Conservation (phyloP, 2,888 invertebrate species). For the Micoletzkya japonica region DNA sequence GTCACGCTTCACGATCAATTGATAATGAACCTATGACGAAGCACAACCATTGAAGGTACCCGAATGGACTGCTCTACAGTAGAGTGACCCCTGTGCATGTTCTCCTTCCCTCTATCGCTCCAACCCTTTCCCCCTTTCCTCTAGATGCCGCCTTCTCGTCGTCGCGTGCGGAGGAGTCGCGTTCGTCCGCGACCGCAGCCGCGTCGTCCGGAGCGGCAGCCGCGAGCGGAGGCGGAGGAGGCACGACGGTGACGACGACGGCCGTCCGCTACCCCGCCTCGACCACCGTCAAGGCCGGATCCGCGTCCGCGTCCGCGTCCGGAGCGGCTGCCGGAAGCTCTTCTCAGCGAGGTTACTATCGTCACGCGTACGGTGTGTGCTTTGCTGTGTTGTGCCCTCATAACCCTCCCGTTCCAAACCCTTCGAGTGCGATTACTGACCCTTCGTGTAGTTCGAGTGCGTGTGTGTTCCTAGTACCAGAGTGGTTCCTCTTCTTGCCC, state of each 20-base stretch:
- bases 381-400: slow-evolving; percentile 20
- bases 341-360: slow-evolving; percentile 17
- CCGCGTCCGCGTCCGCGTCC: not conserved
- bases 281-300: slow-evolving; percentile 26
- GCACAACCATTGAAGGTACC: not conserved
- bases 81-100: not conserved
- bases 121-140: slow-evolving; percentile 6
- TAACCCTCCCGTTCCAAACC: too few species aligned
- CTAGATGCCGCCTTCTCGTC: slow-evolving; percentile 31
- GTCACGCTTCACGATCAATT: too few species aligned
- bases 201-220: too few species aligned
- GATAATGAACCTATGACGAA: too few species aligned
- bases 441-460: not conserved
- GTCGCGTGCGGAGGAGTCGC: slow-evolving; percentile 30
- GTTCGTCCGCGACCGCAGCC: slow-evolving; percentile 14
- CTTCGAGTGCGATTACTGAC: not conserved
- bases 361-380: slow-evolving; percentile 11
- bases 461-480: not conserved
- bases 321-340: not conserved
- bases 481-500: not conserved
- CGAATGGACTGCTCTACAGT: not conserved
- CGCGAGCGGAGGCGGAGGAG: slow-evolving; percentile 22
- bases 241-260: slow-evolving; percentile 29
- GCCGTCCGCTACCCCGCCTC: slow-evolving; percentile 33
- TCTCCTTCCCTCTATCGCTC: not conserved